These are phyloP conservation scores for Drosophila lowei DNA, from an alignment of 1,140 invertebrate genomes.

Conservation along the genomic window DNA sequence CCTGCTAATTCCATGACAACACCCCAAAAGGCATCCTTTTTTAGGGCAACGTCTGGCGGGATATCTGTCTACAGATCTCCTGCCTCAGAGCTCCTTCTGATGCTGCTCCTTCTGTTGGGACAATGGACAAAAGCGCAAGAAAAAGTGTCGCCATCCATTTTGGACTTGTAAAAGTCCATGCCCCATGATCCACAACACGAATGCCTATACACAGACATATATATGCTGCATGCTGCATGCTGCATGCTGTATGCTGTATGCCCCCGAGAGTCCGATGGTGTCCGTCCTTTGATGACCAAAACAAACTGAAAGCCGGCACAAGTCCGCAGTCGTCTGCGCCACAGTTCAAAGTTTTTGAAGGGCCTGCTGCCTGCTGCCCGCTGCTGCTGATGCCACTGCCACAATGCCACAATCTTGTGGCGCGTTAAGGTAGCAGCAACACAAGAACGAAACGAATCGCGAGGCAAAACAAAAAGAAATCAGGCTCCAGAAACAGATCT, in stretches of 20 bases:
- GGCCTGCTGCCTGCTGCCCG: slow-evolving; percentile 42
- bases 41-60: slow-evolving; percentile 13
- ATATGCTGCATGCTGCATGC: neutral
- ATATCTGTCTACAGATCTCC: slow-evolving; percentile 44
- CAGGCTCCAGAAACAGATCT: slow-evolving; percentile 23
- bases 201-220: slow-evolving; percentile 46
- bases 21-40: slow-evolving; percentile 18
- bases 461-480: slow-evolving; percentile 13
- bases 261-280: slow-evolving; percentile 19
- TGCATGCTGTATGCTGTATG: neutral
- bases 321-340: slow-evolving; percentile 72
- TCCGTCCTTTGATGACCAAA: slow-evolving; percentile 69
- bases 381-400: slow-evolving; percentile 49
- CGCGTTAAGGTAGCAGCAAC: slow-evolving; percentile 17
- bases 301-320: slow-evolving; percentile 80
- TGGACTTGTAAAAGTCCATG: slow-evolving; percentile 53
- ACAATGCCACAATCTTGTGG: slow-evolving; percentile 11
- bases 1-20: slow-evolving; percentile 29
- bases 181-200: slow-evolving; percentile 53
- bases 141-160: slow-evolving; percentile 71
- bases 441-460: slow-evolving; percentile 9
- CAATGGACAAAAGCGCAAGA: slow-evolving; percentile 62
- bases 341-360: slow-evolving; percentile 77
- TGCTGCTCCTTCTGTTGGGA: neutral
- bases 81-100: slow-evolving; percentile 30